These are phyloP conservation scores for Eufriesea mexicana DNA, from an alignment of 1,140 invertebrate genomes.

Conservation along the genomic window DNA sequence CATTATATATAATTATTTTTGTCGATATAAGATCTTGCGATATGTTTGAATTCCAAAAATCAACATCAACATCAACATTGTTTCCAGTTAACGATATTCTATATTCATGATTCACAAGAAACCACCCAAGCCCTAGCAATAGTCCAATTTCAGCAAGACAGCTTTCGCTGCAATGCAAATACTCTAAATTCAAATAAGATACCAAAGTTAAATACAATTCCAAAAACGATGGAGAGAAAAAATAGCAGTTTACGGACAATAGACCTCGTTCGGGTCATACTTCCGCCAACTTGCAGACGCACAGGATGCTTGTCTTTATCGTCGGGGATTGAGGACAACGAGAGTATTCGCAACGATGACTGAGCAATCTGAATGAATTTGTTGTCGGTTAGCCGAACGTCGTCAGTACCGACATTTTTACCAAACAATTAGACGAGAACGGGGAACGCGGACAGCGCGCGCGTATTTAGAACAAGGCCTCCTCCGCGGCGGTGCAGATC, in stretches of 20 bases:
- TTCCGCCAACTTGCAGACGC: neutral
- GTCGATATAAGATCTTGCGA: too few species aligned
- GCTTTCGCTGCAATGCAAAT: too few species aligned
- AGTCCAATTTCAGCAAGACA: too few species aligned
- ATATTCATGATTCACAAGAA: too few species aligned
- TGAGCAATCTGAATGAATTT: slow-evolving; percentile 19
- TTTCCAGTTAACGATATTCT: too few species aligned
- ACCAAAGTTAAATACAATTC: neutral
- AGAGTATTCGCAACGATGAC: slow-evolving; percentile 13
- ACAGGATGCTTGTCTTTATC: neutral
- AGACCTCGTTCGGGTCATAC: neutral
- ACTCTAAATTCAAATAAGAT: too few species aligned
- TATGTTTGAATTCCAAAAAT: too few species aligned
- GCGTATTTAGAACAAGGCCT: neutral
- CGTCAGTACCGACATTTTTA: slow-evolving; percentile 1
- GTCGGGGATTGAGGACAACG: neutral
- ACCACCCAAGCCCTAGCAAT: too few species aligned
- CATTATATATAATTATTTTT: too few species aligned
- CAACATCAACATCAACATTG: too few species aligned
- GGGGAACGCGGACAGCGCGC: neutral
- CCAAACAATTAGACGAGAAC: slow-evolving; percentile 19
- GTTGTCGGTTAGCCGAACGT: slow-evolving; percentile 13
- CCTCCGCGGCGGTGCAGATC: neutral
- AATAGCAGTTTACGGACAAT: neutral
- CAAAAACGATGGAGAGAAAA: neutral